These are phyloP conservation scores for Eclectus roratus DNA, from an alignment of 2,113 vertebrate species.

Conservation along the genomic window DNA sequence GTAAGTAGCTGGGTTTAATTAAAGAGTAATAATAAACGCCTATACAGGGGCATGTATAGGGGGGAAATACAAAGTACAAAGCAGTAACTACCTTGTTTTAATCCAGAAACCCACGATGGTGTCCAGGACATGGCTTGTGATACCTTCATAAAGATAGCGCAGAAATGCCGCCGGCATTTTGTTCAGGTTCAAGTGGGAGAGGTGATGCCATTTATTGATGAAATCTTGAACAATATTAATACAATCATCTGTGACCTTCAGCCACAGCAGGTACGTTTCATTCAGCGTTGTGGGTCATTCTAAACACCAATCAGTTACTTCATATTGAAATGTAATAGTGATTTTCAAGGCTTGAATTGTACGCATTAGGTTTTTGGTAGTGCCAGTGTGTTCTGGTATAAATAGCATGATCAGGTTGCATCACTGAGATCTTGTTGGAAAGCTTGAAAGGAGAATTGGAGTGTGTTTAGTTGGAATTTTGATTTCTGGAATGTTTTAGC, in stretches of 20 bases:
- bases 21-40: not conserved
- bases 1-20: conserved; percentile 70
- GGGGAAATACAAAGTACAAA: not conserved
- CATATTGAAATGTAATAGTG: accelerated
- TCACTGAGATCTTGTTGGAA: not conserved
- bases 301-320: not conserved
- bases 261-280: conserved; percentile 88
- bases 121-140: conserved; percentile 99
- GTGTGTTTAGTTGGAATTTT: not conserved
- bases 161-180: conserved; percentile 98
- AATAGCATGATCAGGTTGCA: accelerated
- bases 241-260: conserved; percentile 99
- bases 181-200: conserved; percentile 99
- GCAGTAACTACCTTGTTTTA: not conserved
- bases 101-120: conserved; percentile 94
- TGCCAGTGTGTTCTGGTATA: not conserved
- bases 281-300: accelerated
- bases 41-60: accelerated
- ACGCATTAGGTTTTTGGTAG: not conserved
- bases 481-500: not conserved
- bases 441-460: not conserved
- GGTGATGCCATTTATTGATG: conserved; percentile 99
- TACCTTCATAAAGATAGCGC: conserved; percentile 98
- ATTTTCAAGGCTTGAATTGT: not conserved
- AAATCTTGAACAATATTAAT: conserved; percentile 99